A percentile compares a stretch with the other conserved stretches of the same genome.
phyloP scores from a whole-genome alignment of 2,888 invertebrate species.

The Acanthococcus lagerstroemiae region DNA sequence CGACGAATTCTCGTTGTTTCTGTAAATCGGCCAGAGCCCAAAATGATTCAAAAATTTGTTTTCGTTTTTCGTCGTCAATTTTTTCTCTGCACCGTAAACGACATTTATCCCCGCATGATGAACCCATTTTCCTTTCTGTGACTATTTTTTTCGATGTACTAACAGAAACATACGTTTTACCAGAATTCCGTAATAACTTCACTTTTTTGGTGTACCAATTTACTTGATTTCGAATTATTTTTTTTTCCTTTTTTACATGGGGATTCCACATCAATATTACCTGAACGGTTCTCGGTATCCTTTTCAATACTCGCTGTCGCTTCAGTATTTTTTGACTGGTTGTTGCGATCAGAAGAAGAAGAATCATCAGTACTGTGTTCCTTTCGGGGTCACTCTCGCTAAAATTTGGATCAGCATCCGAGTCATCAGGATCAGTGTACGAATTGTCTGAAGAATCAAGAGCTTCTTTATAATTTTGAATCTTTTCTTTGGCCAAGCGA shows the following conservation, averaged over 20 bases:
- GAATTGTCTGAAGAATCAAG: not conserved
- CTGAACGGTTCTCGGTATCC: not conserved
- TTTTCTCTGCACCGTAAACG: conserved; percentile 35
- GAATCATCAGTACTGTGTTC: too few species aligned
- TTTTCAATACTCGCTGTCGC: conserved; percentile 1
- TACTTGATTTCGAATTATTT: conserved; percentile 31
- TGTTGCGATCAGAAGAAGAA: too few species aligned
- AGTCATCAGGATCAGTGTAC: conserved; percentile 15
- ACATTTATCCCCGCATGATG: conserved; percentile 34
- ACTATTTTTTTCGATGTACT: conserved; percentile 33
- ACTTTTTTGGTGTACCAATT: conserved; percentile 28
- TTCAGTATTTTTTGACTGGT: not conserved
- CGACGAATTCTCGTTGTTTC: conserved; percentile 35
- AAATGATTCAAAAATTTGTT: not conserved
- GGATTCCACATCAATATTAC: not conserved
- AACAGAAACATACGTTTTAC: conserved; percentile 34
- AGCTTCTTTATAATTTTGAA: not conserved
- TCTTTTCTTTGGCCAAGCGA: not conserved
- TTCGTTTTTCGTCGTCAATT: conserved; percentile 22
- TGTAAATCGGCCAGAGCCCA: conserved; percentile 17
- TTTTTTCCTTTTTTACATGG: conserved; percentile 28
- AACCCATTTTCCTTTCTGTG: conserved; percentile 33
- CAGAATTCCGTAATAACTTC: conserved; percentile 35
- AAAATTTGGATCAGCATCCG: too few species aligned
- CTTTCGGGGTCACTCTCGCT: too few species aligned